A percentile compares a stretch with the other conserved stretches of the same genome.
Conservation (phyloP, 2,113 vertebrate genomes). For the Carollia perspicillata region DNA sequence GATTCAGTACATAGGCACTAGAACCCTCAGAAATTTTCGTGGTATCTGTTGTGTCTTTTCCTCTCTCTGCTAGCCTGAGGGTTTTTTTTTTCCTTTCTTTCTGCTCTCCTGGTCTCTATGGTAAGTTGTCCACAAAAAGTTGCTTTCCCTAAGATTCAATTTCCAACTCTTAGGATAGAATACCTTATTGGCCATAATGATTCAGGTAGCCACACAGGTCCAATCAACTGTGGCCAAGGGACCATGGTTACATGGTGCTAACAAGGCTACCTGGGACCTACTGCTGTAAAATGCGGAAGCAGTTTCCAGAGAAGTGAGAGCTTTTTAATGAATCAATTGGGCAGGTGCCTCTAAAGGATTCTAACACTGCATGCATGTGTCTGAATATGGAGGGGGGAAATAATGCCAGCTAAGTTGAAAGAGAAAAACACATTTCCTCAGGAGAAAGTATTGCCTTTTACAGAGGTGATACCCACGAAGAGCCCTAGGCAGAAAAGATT, state of each 20-base stretch:
- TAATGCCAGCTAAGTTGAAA: neutral
- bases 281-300: neutral
- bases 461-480: neutral
- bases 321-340: neutral
- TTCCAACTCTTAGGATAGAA: neutral
- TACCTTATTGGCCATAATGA: neutral
- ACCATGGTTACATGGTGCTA: neutral
- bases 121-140: neutral
- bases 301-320: neutral
- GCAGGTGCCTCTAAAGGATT: neutral
- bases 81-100: too few relatives aligned
- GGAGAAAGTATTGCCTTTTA: neutral
- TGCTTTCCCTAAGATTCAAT: neutral
- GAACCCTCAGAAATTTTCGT: neutral
- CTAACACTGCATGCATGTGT: neutral
- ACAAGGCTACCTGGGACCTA: neutral
- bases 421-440: neutral
- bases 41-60: neutral
- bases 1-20: neutral
- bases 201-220: neutral
- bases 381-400: neutral
- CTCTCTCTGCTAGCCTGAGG: neutral
- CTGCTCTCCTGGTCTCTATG: neutral
- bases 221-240: neutral
- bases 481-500: neutral